phyloP scores from a whole-genome alignment of 2,888 invertebrate genomes.

The Malthinus flaveolus region DNA sequence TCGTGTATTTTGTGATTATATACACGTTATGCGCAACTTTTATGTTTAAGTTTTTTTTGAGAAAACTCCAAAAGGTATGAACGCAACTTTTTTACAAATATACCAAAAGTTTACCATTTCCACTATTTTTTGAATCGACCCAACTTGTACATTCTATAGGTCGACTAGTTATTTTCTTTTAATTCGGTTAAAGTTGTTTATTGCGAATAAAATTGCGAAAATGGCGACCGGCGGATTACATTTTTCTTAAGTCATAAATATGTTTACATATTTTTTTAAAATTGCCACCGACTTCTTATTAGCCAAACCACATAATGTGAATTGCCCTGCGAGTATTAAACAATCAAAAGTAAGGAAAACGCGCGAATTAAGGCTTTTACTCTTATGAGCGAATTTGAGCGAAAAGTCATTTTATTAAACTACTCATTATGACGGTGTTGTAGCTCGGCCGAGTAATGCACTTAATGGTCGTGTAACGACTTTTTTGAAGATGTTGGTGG shows the following conservation, averaged over 20 bases:
- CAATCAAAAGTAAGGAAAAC: slow-evolving; percentile 2
- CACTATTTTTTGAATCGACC: too few relatives aligned
- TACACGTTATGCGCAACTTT: slow-evolving; percentile 25
- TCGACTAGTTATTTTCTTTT: neutral
- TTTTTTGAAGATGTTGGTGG: slow-evolving; percentile 19
- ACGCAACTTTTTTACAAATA: neutral
- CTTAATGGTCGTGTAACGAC: slow-evolving; percentile 16
- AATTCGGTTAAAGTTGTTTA: slow-evolving; percentile 8
- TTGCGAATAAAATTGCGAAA: slow-evolving; percentile 13
- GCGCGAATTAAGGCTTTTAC: neutral
- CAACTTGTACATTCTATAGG: neutral
- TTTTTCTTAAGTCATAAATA: too few relatives aligned
- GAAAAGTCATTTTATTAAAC: neutral
- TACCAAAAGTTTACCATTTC: too few relatives aligned
- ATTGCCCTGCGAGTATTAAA: too few relatives aligned
- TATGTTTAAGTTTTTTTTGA: slow-evolving; percentile 21
- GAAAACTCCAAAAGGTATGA: slow-evolving; percentile 23
- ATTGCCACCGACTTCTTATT: too few relatives aligned
- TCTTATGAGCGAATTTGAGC: too few relatives aligned
- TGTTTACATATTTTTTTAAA: too few relatives aligned
- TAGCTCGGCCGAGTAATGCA: slow-evolving; percentile 15
- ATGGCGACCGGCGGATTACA: slow-evolving; percentile 27
- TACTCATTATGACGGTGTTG: slow-evolving; percentile 10
- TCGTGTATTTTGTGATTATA: slow-evolving; percentile 22
- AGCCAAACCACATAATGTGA: too few relatives aligned